Evolutionary conservation across 2,888 invertebrate genomes (phyloP).

Genomic region (Slavum lentiscoides): DNA sequence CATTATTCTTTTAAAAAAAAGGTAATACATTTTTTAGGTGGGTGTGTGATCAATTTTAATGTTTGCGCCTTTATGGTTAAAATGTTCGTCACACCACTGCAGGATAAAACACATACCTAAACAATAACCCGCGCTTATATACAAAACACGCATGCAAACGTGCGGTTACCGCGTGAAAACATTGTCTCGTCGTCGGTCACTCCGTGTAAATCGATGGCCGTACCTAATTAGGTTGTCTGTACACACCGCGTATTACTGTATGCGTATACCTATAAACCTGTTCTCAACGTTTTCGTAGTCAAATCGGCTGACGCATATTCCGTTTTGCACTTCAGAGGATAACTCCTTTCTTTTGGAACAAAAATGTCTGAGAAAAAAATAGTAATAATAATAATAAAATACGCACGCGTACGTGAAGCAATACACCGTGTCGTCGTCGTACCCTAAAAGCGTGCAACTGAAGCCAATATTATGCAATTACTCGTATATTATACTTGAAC

Average conservation of each 20-base stretch:
- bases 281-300: conserved; percentile 16
- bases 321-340: conserved; percentile 15
- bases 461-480: neutral
- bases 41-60: no score
- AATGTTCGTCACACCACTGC: no score
- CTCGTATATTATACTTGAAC: no score
- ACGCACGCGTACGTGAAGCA: conserved; percentile 3
- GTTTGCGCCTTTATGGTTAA: no score
- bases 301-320: neutral
- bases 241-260: neutral
- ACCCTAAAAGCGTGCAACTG: neutral
- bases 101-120: no score
- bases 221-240: conserved; percentile 27
- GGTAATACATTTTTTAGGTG: no score
- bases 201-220: conserved; percentile 18
- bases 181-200: neutral
- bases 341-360: conserved; percentile 38
- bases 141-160: no score
- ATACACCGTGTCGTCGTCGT: neutral
- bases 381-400: neutral
- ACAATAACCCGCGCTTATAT: no score
- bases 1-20: no score
- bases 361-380: neutral
- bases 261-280: conserved; percentile 3
- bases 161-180: no score